Conservation (phyloP, 2,888 invertebrate species). For the Hoplodrina blanda region DNA sequence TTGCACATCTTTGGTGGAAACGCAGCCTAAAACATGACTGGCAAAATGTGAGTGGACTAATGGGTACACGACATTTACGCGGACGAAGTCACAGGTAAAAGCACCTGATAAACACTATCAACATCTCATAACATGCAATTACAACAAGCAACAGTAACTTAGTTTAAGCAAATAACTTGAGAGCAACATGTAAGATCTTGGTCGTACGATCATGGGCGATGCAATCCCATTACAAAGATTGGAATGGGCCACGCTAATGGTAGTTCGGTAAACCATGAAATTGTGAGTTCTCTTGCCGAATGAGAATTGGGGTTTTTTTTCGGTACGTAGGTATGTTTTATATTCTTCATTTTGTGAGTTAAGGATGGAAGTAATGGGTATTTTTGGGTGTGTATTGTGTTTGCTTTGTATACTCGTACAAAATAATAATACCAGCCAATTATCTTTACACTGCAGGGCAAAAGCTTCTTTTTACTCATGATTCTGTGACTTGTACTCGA, state of each 20-base stretch:
- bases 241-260: slow-evolving; percentile 55
- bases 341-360: slow-evolving; percentile 14
- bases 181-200: slow-evolving; percentile 56
- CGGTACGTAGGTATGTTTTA: slow-evolving; percentile 26
- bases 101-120: not conserved
- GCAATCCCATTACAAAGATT: slow-evolving; percentile 65
- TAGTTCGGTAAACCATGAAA: slow-evolving; percentile 58
- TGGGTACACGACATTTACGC: too few species aligned
- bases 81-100: too few species aligned
- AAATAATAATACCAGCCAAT: too few species aligned
- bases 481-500: too few species aligned
- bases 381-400: not conserved
- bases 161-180: slow-evolving; percentile 56
- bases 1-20: too few species aligned
- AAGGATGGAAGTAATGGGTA: not conserved
- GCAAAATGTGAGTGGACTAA: too few species aligned
- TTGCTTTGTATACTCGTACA: not conserved
- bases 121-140: slow-evolving; percentile 14
- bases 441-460: too few species aligned
- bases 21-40: too few species aligned
- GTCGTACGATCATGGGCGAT: slow-evolving; percentile 37
- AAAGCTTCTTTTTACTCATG: too few species aligned
- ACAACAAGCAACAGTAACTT: slow-evolving; percentile 23
- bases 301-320: slow-evolving; percentile 51
- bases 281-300: slow-evolving; percentile 52